Evolutionary conservation across 2,888 invertebrate species (phyloP).

Genomic region (Strigamia maritima): DNA sequence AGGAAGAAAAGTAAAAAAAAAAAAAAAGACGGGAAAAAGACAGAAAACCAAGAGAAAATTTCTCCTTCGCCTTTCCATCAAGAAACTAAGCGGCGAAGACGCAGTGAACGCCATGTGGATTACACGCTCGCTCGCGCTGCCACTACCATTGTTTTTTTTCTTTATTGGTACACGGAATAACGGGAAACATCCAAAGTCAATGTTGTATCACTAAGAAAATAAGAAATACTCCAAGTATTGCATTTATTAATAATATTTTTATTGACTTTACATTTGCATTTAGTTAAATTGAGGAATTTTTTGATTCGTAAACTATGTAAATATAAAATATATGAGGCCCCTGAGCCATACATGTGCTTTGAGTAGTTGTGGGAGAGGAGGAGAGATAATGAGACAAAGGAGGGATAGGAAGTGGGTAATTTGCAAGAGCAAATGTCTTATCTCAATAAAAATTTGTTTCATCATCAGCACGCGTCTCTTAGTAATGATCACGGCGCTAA

Average conservation of each 20-base stretch:
- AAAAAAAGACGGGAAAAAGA: not conserved
- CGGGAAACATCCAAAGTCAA: not conserved
- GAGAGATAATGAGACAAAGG: slow-evolving; percentile 4
- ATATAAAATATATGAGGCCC: not conserved
- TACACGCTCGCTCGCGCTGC: slow-evolving; percentile 4
- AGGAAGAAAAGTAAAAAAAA: not conserved
- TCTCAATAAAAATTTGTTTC: slow-evolving; percentile 4
- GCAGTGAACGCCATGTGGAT: slow-evolving; percentile 4
- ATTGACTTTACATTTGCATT: not conserved
- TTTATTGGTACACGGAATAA: not conserved
- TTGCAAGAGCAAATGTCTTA: slow-evolving; percentile 4
- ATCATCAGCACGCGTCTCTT: slow-evolving; percentile 4
- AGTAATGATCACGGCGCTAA: slow-evolving; percentile 4
- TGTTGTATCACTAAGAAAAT: not conserved
- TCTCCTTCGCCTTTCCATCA: not conserved
- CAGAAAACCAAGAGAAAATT: not conserved
- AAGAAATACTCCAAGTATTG: too few species aligned
- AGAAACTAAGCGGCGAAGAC: slow-evolving; percentile 4
- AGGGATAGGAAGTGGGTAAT: not conserved
- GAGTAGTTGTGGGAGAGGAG: not conserved
- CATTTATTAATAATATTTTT: too few species aligned
- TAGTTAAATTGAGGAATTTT: not conserved
- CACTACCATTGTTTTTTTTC: not conserved
- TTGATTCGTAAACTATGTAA: not conserved
- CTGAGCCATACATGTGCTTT: not conserved